phyloP scores from a whole-genome alignment of 2,113 vertebrate genomes.

The Cricetomys ansorgei region DNA sequence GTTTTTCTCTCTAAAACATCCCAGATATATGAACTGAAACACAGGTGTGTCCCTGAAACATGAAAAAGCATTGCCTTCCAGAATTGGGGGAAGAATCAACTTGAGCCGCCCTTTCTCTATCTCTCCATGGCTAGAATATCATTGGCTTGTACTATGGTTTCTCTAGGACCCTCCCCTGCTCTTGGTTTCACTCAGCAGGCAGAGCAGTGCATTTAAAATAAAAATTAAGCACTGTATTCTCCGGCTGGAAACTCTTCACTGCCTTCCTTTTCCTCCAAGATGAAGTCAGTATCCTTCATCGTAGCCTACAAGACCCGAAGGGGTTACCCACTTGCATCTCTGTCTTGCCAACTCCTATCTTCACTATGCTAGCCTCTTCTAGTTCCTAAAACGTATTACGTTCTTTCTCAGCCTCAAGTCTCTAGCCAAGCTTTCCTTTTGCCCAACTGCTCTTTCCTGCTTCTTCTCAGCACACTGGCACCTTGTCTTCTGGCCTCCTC shows the following conservation, averaged over 20 bases:
- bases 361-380: background rate
- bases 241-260: background rate
- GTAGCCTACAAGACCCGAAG: background rate
- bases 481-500: background rate
- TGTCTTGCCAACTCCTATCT: background rate
- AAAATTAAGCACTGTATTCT: slow-evolving; percentile 13
- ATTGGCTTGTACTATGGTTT: background rate
- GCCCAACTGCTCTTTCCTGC: background rate
- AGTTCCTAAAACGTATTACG: background rate
- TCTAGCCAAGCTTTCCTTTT: background rate
- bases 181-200: background rate
- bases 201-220: background rate
- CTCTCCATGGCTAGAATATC: background rate
- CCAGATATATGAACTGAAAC: background rate
- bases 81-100: background rate
- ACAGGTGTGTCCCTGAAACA: background rate
- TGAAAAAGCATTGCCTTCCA: background rate
- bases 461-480: background rate
- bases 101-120: background rate
- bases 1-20: slow-evolving; percentile 22
- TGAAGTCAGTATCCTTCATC: background rate
- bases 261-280: background rate
- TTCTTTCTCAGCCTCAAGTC: background rate
- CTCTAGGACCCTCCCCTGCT: background rate
- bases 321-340: background rate